A percentile compares a stretch with the other conserved stretches of the same genome.
phyloP scores from a whole-genome alignment of 1,140 invertebrate genomes.

The Brevipalpus yothersi region DNA sequence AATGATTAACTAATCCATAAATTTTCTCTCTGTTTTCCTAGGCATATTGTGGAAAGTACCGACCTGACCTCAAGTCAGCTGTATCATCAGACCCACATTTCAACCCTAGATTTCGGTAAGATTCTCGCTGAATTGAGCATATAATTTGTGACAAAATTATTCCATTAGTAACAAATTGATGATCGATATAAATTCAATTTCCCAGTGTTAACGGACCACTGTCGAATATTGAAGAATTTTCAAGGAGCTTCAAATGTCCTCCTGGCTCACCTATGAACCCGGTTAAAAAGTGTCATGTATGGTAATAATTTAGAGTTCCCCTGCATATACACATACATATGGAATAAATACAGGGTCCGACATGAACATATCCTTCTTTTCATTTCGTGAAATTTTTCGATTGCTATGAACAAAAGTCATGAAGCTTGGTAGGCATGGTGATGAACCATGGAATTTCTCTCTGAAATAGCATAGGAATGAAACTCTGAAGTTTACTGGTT shows the following conservation, averaged over 20 bases:
- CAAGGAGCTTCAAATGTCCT: conserved; percentile 29
- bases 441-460: too few relatives aligned
- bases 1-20: neutral
- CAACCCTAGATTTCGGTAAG: conserved; percentile 14
- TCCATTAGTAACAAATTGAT: neutral
- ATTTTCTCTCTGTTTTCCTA: neutral
- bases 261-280: conserved; percentile 68
- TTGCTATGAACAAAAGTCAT: too few relatives aligned
- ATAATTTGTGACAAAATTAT: neutral
- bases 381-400: too few relatives aligned
- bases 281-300: conserved; percentile 64
- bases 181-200: neutral
- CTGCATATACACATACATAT: too few relatives aligned
- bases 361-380: too few relatives aligned
- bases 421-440: too few relatives aligned
- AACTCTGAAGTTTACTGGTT: too few relatives aligned
- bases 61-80: conserved; percentile 33
- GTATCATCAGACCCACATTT: conserved; percentile 16
- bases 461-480: too few relatives aligned
- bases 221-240: conserved; percentile 30
- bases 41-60: conserved; percentile 23
- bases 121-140: neutral
- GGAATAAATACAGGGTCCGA: too few relatives aligned
- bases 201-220: conserved; percentile 30
- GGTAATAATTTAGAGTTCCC: conserved; percentile 27